phyloP scores from a whole-genome alignment of 2,888 invertebrate genomes.

The Lamellibrachia satsuma region DNA sequence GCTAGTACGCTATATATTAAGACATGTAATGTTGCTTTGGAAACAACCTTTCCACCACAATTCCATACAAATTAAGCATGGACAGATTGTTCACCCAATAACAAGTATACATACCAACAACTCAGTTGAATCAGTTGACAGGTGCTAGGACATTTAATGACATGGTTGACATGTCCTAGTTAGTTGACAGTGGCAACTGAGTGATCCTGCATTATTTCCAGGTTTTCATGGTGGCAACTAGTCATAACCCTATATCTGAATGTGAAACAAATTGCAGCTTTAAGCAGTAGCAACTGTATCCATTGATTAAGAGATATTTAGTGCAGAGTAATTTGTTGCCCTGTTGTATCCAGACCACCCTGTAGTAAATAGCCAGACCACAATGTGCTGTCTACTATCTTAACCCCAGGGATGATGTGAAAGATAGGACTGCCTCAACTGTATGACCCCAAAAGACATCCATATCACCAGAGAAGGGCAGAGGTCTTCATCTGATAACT shows the following conservation, averaged over 20 bases:
- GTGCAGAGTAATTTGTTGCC: neutral
- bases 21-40: no score
- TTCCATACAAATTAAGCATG: no score
- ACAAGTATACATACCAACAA: no score
- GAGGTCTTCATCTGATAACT: neutral
- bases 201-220: neutral
- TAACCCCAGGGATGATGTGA: neutral
- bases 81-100: no score
- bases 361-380: neutral
- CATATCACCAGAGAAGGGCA: neutral
- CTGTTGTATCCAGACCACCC: neutral
- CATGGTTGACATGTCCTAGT: neutral
- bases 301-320: neutral
- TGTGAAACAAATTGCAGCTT: constrained; percentile 12
- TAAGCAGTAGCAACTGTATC: neutral
- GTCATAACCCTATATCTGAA: neutral
- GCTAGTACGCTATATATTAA: no score
- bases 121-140: neutral
- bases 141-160: neutral
- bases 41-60: no score
- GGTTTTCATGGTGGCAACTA: neutral
- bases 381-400: neutral
- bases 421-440: neutral
- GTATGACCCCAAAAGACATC: constrained; percentile 6
- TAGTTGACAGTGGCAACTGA: neutral